Evolutionary conservation across 2,888 invertebrate genomes (phyloP), one percentile per base, ranked within the genome.

Genomic region (Pseudoips prasinana): DNA sequence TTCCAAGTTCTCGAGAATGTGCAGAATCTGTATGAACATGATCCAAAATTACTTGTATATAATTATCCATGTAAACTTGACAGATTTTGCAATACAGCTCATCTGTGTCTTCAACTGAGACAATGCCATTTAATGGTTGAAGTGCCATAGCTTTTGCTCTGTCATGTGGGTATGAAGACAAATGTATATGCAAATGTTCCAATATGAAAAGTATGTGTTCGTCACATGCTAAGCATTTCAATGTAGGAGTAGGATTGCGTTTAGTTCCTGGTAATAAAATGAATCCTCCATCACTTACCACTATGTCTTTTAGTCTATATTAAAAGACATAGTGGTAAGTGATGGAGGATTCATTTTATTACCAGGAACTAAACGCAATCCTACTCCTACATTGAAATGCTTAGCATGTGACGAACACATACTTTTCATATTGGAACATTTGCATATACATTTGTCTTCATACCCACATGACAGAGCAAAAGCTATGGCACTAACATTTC

Each of bases 41-140:
- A 18, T 73, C 61, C 35, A 73, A 58, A 39, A 77, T 62, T 2
- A 58, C 25, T 40, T 69, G 68, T 1, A 76, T 55, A 9, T 66
- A 71, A 33, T 79, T 78, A 33, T 70, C 63, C 32, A 78, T 65
- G 33, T 64, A 75, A 6, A 51, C 42, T 43, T 68, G 56, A 27
- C 78, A 79, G 7, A 79, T 52, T 58, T 78, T 79, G 30, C 78
- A 79, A 72, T 70, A 78, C 3, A 77, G 33, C 10, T 69, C 64
- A n/a, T 62, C 48, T 19, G 34, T 54, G n/a, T 58, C 60, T 31
- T 70, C 64, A 0, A 76, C 67, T 8, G 73, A 69, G 40, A 76
- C 73, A 50, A 79, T 73, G 1, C 69, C 77, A 39, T 79, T 77
- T 11, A 62, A 45, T 5, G 75, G 73, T 39, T 75, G 76, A 1